phyloP scores from a whole-genome alignment of 2,113 vertebrate genomes.

The Struthio camelus region DNA sequence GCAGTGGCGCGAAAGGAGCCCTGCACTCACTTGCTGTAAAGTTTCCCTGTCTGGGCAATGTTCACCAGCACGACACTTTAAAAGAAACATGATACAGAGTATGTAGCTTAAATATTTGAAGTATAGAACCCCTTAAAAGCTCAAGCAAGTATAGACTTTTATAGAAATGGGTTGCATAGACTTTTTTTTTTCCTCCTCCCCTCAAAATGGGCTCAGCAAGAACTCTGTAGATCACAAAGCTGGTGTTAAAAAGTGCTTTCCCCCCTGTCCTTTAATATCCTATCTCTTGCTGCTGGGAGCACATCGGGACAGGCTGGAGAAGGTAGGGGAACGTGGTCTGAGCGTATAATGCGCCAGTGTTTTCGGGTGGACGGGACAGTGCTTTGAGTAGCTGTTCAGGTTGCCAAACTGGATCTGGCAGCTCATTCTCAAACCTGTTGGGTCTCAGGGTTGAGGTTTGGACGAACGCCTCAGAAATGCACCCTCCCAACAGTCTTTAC shows the following conservation, averaged over 20 bases:
- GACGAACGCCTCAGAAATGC: background rate
- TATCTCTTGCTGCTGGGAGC: background rate
- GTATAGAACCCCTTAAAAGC: background rate
- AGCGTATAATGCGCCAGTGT: background rate
- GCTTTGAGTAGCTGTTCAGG: background rate
- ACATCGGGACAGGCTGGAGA: background rate
- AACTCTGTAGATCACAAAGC: background rate
- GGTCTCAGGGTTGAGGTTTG: background rate
- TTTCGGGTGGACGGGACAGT: background rate
- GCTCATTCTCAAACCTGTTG: background rate
- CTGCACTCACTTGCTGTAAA: background rate
- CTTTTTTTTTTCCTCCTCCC: background rate
- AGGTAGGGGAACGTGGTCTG: fast-evolving
- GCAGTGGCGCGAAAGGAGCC: background rate
- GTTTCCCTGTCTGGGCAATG: background rate
- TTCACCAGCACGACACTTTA: background rate
- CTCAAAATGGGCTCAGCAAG: background rate
- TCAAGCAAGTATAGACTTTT: background rate
- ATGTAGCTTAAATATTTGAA: background rate
- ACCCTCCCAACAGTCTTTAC: background rate
- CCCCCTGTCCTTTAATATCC: background rate
- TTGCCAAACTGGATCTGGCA: constrained; percentile 11
- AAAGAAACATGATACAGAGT: background rate
- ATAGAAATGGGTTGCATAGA: background rate
- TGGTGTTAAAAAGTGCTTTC: background rate